These are phyloP conservation scores for Branchipolynoe longqiensis DNA, from an alignment of 2,888 invertebrate species.

Conservation along the genomic window DNA sequence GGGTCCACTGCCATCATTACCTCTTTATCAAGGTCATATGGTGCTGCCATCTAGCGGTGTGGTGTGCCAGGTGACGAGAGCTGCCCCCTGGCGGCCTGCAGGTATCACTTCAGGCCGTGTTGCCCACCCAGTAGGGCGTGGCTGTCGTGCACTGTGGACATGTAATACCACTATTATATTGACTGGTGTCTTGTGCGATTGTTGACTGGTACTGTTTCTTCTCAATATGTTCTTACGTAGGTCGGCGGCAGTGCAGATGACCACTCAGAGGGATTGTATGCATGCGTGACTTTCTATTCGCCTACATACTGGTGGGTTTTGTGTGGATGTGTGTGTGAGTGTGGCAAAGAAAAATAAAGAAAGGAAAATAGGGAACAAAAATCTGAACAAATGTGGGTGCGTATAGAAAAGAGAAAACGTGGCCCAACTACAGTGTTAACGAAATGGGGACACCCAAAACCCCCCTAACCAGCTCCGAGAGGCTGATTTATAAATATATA, in stretches of 20 bases:
- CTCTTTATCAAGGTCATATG: conserved; percentile 49
- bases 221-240: conserved; percentile 46
- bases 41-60: conserved; percentile 50
- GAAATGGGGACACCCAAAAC: conserved; percentile 30
- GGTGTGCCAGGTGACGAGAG: conserved; percentile 10
- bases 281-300: conserved; percentile 48
- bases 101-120: conserved; percentile 25
- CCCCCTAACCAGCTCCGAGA: conserved; percentile 38
- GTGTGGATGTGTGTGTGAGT: conserved; percentile 20
- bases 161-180: conserved; percentile 38
- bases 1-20: conserved; percentile 56
- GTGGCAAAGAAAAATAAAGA: no score
- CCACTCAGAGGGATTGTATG: conserved; percentile 35
- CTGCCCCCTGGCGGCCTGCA: conserved; percentile 10
- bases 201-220: conserved; percentile 55
- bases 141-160: conserved; percentile 1
- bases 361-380: no score
- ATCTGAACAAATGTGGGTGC: no score
- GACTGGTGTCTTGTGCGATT: conserved; percentile 39
- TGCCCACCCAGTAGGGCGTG: not conserved
- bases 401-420: conserved; percentile 24
- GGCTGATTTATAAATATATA: conserved; percentile 59
- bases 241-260: conserved; percentile 15
- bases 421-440: conserved; percentile 57
- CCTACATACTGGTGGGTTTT: conserved; percentile 44